Evolutionary conservation across 2,797 vertebrate species (phyloP).

Genomic region (Tympanoctomys barrerae): DNA sequence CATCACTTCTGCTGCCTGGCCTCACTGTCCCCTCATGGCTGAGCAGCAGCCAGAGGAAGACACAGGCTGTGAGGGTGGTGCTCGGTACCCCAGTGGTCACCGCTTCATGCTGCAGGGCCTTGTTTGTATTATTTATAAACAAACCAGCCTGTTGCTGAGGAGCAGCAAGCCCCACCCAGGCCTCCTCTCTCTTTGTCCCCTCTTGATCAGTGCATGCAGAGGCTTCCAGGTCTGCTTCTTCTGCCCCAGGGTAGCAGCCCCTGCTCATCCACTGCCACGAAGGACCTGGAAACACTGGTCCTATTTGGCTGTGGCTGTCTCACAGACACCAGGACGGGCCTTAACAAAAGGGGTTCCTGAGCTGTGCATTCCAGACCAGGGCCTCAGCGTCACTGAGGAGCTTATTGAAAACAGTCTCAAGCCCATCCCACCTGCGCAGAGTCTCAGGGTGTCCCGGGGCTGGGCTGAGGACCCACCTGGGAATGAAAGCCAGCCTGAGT

Average conservation of each 20-base stretch:
- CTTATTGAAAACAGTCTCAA: not conserved
- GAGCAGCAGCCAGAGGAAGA: not conserved
- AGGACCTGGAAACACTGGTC: too few species aligned
- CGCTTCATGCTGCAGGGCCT: not conserved
- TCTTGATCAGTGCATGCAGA: too few species aligned
- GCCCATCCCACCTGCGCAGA: not conserved
- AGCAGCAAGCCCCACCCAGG: too few species aligned
- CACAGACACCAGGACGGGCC: not conserved
- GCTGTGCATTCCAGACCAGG: not conserved
- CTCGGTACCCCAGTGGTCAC: accelerated
- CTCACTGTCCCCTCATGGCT: not conserved
- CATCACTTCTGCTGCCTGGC: too few species aligned
- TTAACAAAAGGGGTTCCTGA: not conserved
- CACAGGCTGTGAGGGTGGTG: not conserved
- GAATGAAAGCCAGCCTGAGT: not conserved
- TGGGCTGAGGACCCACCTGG: not conserved
- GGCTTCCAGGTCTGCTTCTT: not conserved
- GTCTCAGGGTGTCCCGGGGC: not conserved
- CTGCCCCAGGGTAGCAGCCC: not conserved
- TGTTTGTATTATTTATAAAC: not conserved
- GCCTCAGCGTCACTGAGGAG: too few species aligned
- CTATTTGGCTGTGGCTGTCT: too few species aligned
- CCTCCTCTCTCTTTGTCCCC: not conserved
- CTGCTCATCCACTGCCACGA: not conserved
- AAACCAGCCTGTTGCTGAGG: not conserved